Conservation (phyloP, 2,888 invertebrate genomes). For the Unio pictorum region DNA sequence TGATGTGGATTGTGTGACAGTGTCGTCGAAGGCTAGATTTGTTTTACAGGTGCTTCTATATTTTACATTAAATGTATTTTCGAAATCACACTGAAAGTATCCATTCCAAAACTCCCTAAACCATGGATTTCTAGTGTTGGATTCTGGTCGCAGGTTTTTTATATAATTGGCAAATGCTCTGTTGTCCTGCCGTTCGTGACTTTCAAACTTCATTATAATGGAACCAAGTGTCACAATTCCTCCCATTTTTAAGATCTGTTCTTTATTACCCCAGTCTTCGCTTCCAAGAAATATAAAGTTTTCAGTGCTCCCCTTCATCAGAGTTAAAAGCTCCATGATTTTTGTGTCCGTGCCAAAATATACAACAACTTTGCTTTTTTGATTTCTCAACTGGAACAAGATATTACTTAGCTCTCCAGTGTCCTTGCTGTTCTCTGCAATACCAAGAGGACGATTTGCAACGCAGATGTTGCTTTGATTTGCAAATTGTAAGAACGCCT, state of each 20-base stretch:
- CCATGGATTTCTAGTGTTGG: slow-evolving; percentile 50
- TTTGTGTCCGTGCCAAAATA: slow-evolving; percentile 60
- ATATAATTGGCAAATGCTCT: slow-evolving; percentile 23
- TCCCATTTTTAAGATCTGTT: slow-evolving; percentile 34
- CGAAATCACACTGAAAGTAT: slow-evolving; percentile 49
- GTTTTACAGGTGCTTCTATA: slow-evolving; percentile 29
- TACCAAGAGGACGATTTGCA: slow-evolving; percentile 36
- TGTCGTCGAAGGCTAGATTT: slow-evolving; percentile 18
- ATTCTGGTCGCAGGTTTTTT: slow-evolving; percentile 20
- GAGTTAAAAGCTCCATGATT: slow-evolving; percentile 40
- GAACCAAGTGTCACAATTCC: slow-evolving; percentile 45
- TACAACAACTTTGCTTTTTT: slow-evolving; percentile 53
- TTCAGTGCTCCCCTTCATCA: slow-evolving; percentile 26
- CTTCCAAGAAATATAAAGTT: slow-evolving; percentile 56
- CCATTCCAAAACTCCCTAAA: slow-evolving; percentile 59
- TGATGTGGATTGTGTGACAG: slow-evolving; percentile 17
- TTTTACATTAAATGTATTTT: slow-evolving; percentile 47
- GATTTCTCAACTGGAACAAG: slow-evolving; percentile 18
- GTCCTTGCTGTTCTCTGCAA: slow-evolving; percentile 32
- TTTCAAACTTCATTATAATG: slow-evolving; percentile 47
- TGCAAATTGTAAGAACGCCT: slow-evolving; percentile 45
- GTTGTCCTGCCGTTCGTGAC: slow-evolving; percentile 11
- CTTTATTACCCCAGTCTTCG: slow-evolving; percentile 58
- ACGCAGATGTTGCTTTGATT: slow-evolving; percentile 53
- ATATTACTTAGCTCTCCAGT: slow-evolving; percentile 24